These are phyloP conservation scores for Nasua narica DNA, from an alignment of 2,797 vertebrate genomes.

Conservation along the genomic window DNA sequence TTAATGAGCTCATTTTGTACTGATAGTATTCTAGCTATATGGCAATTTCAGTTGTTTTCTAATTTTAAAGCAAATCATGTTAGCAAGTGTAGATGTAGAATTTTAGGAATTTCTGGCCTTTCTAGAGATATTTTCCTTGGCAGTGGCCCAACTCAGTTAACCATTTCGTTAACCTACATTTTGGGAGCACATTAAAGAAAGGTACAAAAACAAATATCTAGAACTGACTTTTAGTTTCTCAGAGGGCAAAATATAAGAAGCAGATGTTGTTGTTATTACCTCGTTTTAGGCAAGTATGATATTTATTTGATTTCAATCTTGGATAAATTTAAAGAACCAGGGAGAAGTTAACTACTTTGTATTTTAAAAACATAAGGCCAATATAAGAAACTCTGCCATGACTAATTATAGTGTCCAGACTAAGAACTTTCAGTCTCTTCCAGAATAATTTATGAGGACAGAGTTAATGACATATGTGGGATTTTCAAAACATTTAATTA, in stretches of 20 bases:
- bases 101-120: background rate
- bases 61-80: constrained; percentile 26
- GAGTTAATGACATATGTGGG: constrained; percentile 27
- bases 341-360: background rate
- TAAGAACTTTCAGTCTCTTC: constrained; percentile 29
- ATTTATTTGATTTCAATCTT: constrained; percentile 1
- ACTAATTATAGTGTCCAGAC: constrained; percentile 23
- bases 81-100: background rate
- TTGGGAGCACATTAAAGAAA: background rate
- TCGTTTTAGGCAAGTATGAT: background rate
- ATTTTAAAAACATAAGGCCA: constrained; percentile 8
- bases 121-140: background rate
- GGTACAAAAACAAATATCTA: background rate
- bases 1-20: background rate
- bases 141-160: background rate
- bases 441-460: constrained; percentile 26
- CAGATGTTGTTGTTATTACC: background rate
- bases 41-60: background rate
- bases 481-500: constrained; percentile 47
- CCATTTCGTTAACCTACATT: background rate
- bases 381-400: background rate
- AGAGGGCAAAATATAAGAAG: background rate
- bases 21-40: background rate
- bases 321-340: background rate
- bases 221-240: background rate